Base-by-base conservation (phyloP, 2,797 vertebrate species). In the Adelosebastes latens region DNA sequence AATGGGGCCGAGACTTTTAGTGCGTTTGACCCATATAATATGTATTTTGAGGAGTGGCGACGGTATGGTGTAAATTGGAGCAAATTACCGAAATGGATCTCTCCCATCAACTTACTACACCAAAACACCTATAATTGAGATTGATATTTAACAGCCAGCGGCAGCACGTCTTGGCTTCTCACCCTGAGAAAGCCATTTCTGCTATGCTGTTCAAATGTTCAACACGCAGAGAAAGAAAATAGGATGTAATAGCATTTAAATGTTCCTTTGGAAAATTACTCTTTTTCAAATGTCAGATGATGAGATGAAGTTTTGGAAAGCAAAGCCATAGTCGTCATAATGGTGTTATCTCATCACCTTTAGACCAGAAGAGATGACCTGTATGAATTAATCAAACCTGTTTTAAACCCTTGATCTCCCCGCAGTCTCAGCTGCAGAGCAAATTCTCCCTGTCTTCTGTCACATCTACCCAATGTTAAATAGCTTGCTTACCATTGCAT, bases 11-110 rank as follows among this genome's bases (percentile, higher is more conserved):
- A 72, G 68, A 55, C 64, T 42, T 77, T 85, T 24, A 10, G 49
- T 25, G 42, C 2, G 22, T 72, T 78, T 84, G 80, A 81, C 73
- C 42, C 59, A 67, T 75, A 82, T 82, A 80, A 66, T 60, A 14
- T 64, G 56, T 49, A 59, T 81, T 24, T 78, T 71, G 24, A 72
- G 59, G 27, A 71, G 14, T 27, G 72, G 31, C 11, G 8, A 75
- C 34, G 29, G 39, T 55, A 18, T 46, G 46, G n/a, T 75, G 58
- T 32, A 74, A 82, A 80, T 66, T 73, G 11, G 42, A 75, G 39
- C 34, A 67, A 72, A 86, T 80, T 46, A 46, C 18, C 1, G 42
- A 46, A 42, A 42, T 42, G 39, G 39, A 42, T 42, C 39, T 6
- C 39, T 42, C 14, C 34, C 32, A 36, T 53, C 22, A 34, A 42